Base-by-base conservation (phyloP, 2,888 invertebrate species). In the Brachypterus glaber region DNA sequence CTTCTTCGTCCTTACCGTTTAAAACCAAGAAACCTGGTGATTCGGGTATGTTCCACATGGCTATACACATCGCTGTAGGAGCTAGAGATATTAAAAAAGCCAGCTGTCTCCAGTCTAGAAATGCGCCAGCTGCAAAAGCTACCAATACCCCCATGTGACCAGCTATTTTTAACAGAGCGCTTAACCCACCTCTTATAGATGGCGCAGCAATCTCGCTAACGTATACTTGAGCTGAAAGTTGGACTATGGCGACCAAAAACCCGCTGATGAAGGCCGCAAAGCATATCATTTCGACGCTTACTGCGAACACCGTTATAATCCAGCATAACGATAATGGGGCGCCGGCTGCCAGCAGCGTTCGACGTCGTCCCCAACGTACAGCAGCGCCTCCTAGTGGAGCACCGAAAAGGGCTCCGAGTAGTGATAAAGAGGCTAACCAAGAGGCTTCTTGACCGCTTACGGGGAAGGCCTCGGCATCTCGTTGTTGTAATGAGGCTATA, bases 181-280 rank as follows among this genome's bases (percentile, higher is more conserved):
- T 89, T 39, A 92, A 71, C 49, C 86, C 83, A 16, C 91, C 92
- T 17, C 92, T 74, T 47, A 89, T 82, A 44, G 85, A 82, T 2
- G 88, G 85, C 14, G 87, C 82, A 16, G 91, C 82, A 56, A 90
- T 88, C 69, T 93, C 92, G 57, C 88, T 88, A 56, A 92, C 82
- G 70, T 91, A 93, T 13, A 91, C 86, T 49, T 66, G 66, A 21
- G 64, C 61, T 18, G 64, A 58, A 11, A 66, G 49, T 50, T 66
- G 66, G 13, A 66, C 60, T 24, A 66, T 61, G 9, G 66, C 64
- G n/a, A 66, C 63, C 15, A 66, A 54, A 39, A 64, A 63, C 3
- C 91, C 92, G 30, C 86, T 88, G 40, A 88, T 64, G 59, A 90
- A 84, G 37, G 91, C 83, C 0, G 89, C 87, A 51, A 81, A 71